These are phyloP conservation scores for Scaptomyza cyrtandrae DNA, from an alignment of 2,888 invertebrate genomes.

Conservation along the genomic window DNA sequence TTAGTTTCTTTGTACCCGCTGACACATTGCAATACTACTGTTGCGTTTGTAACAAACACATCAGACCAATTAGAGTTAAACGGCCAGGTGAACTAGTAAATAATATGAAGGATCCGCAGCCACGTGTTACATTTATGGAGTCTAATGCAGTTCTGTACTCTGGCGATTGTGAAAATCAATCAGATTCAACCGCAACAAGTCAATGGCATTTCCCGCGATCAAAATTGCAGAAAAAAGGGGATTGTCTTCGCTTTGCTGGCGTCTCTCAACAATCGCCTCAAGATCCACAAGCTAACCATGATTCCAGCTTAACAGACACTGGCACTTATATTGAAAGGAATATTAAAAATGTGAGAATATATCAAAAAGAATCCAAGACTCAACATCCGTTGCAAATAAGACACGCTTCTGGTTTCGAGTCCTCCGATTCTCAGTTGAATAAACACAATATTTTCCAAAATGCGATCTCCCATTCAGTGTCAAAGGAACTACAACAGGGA, in stretches of 20 bases:
- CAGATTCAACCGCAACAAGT: neutral
- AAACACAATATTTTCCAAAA: neutral
- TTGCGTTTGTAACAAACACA: constrained; percentile 58
- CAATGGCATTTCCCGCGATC: neutral
- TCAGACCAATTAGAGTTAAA: neutral
- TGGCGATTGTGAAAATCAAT: neutral
- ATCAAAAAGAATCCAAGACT: neutral
- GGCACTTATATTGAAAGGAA: too few species aligned
- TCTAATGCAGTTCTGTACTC: constrained; percentile 10
- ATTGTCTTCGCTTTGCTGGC: too few species aligned
- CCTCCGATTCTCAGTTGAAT: neutral
- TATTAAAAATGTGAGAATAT: neutral
- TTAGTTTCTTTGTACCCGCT: constrained; percentile 32
- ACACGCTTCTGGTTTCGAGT: neutral
- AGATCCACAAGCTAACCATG: neutral
- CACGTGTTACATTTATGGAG: constrained; percentile 13
- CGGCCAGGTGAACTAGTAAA: neutral
- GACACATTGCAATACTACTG: constrained; percentile 29
- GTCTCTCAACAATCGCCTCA: too few species aligned
- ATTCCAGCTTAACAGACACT: neutral
- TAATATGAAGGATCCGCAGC: constrained; percentile 6
- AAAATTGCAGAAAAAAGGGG: too few species aligned
- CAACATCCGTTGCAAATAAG: neutral
- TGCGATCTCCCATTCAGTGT: neutral
- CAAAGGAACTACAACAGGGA: neutral